Conservation (phyloP, 1,140 invertebrate genomes). For the Acromyrmex echinatior region DNA sequence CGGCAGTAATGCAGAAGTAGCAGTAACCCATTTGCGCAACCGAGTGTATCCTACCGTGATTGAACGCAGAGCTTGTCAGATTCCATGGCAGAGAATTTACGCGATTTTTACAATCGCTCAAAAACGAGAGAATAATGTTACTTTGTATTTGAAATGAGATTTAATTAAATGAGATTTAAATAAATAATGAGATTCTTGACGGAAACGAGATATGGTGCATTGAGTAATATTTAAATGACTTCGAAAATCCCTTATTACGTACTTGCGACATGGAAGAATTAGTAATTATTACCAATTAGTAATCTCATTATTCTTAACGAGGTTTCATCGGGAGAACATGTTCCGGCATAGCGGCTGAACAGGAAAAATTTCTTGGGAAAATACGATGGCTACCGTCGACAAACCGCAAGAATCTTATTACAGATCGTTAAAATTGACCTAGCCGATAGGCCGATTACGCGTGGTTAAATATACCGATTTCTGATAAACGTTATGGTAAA, state of each 20-base stretch:
- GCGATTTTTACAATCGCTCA: not conserved
- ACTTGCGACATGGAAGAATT: not conserved
- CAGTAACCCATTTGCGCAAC: conserved; percentile 72
- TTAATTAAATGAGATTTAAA: no score
- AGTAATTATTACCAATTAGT: conserved; percentile 6
- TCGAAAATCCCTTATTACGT: not conserved
- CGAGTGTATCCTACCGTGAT: conserved; percentile 74
- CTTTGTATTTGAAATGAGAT: not conserved
- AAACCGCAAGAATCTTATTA: conserved; percentile 36
- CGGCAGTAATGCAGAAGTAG: conserved; percentile 60
- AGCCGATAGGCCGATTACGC: conserved; percentile 8
- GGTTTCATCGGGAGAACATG: not conserved
- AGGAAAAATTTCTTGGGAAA: conserved; percentile 33
- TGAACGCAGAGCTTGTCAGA: not conserved
- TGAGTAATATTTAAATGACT: not conserved
- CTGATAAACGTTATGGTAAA: not conserved
- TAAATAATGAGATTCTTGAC: no score
- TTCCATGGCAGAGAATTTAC: not conserved
- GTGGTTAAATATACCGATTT: conserved; percentile 25
- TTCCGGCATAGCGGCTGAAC: no score
- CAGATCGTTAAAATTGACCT: conserved; percentile 25
- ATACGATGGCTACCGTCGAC: not conserved
- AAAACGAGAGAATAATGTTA: no score
- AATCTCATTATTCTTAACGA: conserved; percentile 29
- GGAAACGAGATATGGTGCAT: not conserved